phyloP scores from a whole-genome alignment of 1,140 invertebrate species.

The Brachionus rubens region DNA sequence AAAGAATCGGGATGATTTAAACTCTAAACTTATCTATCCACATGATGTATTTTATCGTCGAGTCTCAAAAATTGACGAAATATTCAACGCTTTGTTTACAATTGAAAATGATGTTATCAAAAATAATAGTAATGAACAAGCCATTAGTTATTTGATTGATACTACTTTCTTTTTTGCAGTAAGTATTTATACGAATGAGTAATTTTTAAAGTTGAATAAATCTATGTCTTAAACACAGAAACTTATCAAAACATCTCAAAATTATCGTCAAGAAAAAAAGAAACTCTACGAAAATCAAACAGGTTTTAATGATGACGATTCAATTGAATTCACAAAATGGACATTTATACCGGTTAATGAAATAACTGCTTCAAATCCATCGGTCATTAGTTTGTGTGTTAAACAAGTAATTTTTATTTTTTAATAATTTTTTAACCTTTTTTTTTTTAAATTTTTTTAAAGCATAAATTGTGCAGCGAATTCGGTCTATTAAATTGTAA shows the following conservation, averaged over 20 bases:
- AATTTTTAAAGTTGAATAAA: background rate
- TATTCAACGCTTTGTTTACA: conserved; percentile 22
- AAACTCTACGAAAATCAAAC: conserved; percentile 7
- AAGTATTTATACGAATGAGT: background rate
- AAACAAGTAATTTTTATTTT: conserved; percentile 24
- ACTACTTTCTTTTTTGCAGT: conserved; percentile 28
- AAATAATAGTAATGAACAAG: conserved; percentile 31
- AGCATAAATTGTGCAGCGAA: conserved; percentile 45
- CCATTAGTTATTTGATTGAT: conserved; percentile 43
- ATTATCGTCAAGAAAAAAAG: conserved; percentile 35
- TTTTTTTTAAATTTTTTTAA: no score
- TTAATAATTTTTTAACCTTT: no score
- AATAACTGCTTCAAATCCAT: background rate
- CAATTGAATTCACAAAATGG: background rate
- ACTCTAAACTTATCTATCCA: conserved; percentile 7
- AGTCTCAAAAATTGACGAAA: conserved; percentile 42
- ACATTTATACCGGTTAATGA: conserved; percentile 26
- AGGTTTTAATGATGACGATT: background rate
- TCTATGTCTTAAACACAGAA: no score
- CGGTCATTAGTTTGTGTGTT: conserved; percentile 12
- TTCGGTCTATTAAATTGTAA: conserved; percentile 26
- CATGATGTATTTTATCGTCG: conserved; percentile 33
- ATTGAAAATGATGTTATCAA: conserved; percentile 43
- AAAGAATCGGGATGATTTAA: conserved; percentile 20
- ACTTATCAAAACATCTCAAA: conserved; percentile 25